Conservation (phyloP, 2,113 vertebrate species). For the Cyanocitta stelleri region DNA sequence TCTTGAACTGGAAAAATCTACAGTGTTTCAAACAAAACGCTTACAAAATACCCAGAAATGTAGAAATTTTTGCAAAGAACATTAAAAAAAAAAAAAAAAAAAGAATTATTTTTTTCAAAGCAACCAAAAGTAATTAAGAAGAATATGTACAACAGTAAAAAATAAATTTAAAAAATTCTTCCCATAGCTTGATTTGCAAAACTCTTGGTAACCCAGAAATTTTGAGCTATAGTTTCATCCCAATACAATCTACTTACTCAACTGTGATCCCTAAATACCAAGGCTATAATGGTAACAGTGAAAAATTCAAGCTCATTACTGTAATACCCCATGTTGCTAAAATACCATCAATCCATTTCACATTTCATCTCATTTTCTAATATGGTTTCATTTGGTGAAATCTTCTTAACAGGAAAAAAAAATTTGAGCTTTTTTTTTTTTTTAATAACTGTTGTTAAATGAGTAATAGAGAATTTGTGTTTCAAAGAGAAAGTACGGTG, state of each 20-base stretch:
- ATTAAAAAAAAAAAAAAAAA: background rate
- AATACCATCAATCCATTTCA: background rate
- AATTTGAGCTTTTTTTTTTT: background rate
- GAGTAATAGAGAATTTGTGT: background rate
- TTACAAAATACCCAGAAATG: background rate
- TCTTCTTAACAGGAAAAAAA: background rate
- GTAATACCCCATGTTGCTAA: background rate
- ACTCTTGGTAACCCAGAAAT: background rate
- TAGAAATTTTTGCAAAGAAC: background rate
- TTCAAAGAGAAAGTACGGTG: background rate
- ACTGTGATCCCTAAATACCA: background rate
- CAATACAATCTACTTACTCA: background rate
- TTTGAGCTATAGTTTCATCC: slow-evolving; percentile 13
- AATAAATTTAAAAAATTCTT: background rate
- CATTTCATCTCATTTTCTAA: background rate
- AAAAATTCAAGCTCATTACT: background rate
- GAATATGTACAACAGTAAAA: background rate
- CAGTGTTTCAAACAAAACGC: background rate
- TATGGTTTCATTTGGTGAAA: background rate
- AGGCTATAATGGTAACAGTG: background rate
- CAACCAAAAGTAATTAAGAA: background rate
- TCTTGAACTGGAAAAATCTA: slow-evolving; percentile 16
- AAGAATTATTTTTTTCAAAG: background rate
- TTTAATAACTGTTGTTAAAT: background rate
- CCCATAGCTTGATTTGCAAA: background rate